A percentile compares a stretch with the other conserved stretches of the same genome.
phyloP scores from a whole-genome alignment of 2,888 invertebrate genomes.

The Proisotoma minuta region DNA sequence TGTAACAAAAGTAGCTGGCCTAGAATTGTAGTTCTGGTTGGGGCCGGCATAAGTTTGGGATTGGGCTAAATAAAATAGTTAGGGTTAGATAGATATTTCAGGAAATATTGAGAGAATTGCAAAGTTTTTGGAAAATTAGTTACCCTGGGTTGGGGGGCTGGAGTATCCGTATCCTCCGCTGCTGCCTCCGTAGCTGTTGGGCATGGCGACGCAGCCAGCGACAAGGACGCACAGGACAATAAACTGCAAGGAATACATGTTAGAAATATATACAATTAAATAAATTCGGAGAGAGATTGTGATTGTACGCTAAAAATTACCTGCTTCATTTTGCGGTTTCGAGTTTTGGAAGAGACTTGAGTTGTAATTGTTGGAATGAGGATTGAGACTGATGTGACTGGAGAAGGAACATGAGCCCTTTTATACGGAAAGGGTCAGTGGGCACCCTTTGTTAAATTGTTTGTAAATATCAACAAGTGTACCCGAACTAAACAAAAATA shows the following conservation, averaged over 20 bases:
- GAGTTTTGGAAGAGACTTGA: no score
- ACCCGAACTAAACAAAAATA: no score
- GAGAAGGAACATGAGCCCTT: no score
- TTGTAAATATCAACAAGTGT: no score
- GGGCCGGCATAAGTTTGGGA: constrained; percentile 7
- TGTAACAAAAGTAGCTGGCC: constrained; percentile 3
- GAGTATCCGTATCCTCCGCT: neutral
- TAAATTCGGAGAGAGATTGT: neutral
- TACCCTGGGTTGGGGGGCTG: neutral
- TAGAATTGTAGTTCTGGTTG: constrained; percentile 5
- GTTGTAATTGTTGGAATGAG: no score
- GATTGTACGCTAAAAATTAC: neutral
- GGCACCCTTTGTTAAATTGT: no score
- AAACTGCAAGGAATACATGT: neutral
- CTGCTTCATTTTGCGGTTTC: constrained; percentile 4
- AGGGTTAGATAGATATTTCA: no score
- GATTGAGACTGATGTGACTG: no score
- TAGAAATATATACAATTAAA: no score
- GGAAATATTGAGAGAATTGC: no score
- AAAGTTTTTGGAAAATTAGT: no score
- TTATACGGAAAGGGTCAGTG: no score
- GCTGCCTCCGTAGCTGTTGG: constrained; percentile 2
- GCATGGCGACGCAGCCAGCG: neutral
- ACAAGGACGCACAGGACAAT: neutral
- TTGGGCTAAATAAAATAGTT: neutral